Percentiles rank a stretch among this genome's conserved stretches.
Conservation (phyloP, 2,113 vertebrate genomes). For the Asarcornis scutulata region DNA sequence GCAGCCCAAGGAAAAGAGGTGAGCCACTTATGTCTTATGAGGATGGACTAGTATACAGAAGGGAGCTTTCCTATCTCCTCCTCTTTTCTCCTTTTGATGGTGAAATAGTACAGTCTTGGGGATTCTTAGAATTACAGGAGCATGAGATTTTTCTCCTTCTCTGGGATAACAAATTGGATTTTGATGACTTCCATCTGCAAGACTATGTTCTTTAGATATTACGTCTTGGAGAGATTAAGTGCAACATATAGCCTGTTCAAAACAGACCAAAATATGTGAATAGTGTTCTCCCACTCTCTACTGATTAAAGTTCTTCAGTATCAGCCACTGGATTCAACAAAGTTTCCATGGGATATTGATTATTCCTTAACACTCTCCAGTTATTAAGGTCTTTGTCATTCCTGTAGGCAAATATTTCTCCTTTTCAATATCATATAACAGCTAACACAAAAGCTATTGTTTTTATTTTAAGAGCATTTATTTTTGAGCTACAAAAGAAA, state of each 20-base stretch:
- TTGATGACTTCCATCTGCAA: neutral
- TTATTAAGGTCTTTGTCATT: neutral
- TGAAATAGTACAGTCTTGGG: neutral
- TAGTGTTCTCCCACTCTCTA: neutral
- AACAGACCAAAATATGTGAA: neutral
- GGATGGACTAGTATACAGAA: neutral
- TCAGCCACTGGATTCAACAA: neutral
- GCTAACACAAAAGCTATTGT: neutral
- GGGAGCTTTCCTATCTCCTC: neutral
- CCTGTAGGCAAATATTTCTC: neutral
- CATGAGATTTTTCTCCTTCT: neutral
- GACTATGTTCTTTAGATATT: neutral
- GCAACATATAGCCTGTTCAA: neutral
- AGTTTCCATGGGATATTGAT: neutral
- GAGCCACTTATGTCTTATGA: neutral
- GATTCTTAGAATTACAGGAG: neutral
- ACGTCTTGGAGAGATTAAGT: neutral
- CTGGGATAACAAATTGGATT: neutral
- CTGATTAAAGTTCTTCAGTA: neutral
- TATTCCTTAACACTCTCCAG: neutral
- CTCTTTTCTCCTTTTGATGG: neutral
- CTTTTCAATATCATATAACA: neutral
- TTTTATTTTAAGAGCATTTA: neutral
- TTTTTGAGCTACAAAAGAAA: neutral
- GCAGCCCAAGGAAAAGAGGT: neutral